A percentile compares a stretch with the other conserved stretches of the same genome.
phyloP scores from a whole-genome alignment of 2,797 vertebrate species.

The Phataginus tetradactyla region DNA sequence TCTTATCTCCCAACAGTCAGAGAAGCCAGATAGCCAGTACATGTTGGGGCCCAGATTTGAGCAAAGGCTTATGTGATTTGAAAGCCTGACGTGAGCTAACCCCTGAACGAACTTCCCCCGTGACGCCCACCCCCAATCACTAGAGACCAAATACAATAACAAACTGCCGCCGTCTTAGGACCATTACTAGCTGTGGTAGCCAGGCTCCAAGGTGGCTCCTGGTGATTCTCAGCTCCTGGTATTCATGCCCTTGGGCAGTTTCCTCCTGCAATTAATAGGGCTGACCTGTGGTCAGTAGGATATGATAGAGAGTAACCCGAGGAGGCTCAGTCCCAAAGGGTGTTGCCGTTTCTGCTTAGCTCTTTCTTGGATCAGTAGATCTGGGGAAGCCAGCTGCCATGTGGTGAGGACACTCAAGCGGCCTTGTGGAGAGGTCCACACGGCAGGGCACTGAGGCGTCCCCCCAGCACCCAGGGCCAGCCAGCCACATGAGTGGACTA shows the following conservation, averaged over 20 bases:
- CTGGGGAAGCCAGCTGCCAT: not conserved
- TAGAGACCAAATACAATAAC: not conserved
- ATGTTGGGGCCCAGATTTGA: not conserved
- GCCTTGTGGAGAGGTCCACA: not conserved
- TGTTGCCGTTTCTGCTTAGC: not conserved
- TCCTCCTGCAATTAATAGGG: not conserved
- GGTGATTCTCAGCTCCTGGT: not conserved
- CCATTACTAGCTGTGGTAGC: not conserved
- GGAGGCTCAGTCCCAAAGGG: not conserved
- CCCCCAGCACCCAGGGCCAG: no score
- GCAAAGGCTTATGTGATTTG: not conserved
- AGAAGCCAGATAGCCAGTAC: not conserved
- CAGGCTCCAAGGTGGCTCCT: not conserved
- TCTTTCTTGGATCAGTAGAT: not conserved
- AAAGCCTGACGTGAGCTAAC: not conserved
- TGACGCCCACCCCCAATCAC: not conserved
- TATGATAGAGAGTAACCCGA: not conserved
- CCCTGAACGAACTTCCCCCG: not conserved
- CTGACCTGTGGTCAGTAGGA: not conserved
- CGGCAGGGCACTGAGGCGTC: fast-evolving
- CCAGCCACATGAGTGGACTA: fast-evolving
- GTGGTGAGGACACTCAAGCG: not conserved
- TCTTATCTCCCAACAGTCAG: not conserved
- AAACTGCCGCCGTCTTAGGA: fast-evolving
- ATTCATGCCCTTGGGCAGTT: not conserved